Evolutionary conservation across 64 coral and sea anemone species (phyloP).

Genomic region (Montipora cactus): DNA sequence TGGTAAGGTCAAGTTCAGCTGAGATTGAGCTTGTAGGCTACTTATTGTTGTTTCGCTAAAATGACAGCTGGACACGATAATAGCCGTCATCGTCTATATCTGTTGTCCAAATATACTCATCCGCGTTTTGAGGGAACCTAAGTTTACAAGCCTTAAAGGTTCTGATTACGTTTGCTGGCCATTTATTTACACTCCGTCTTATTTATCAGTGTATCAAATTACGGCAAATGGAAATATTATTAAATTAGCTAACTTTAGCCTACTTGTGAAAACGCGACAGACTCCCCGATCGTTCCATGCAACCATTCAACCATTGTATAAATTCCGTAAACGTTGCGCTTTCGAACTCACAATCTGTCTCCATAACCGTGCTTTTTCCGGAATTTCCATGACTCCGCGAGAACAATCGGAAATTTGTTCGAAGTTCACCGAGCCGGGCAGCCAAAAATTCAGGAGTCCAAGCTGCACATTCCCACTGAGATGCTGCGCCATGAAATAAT

Average conservation of each 20-base stretch:
- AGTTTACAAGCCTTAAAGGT: too few relatives aligned
- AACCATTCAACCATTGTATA: constrained; percentile 76
- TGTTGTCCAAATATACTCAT: too few relatives aligned
- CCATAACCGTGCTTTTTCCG: constrained; percentile 70
- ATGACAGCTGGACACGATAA: too few relatives aligned
- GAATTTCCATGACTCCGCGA: constrained; percentile 31
- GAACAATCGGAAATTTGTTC: constrained; percentile 89
- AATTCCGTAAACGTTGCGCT: constrained; percentile 85
- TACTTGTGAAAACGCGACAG: constrained; percentile 76
- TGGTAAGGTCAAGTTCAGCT: constrained; percentile 18
- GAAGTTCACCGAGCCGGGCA: constrained; percentile 63
- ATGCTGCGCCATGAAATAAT: constrained; percentile 70
- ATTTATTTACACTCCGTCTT: too few relatives aligned
- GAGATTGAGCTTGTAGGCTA: background rate
- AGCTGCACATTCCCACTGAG: constrained; percentile 68
- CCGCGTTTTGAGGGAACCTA: too few relatives aligned
- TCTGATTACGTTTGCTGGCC: too few relatives aligned
- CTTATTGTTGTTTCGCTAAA: too few relatives aligned
- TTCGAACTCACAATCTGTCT: constrained; percentile 86
- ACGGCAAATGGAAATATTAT: too few relatives aligned
- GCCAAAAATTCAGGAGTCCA: constrained; percentile 89
- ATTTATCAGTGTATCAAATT: too few relatives aligned
- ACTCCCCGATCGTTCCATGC: constrained; percentile 24
- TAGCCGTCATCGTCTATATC: too few relatives aligned
- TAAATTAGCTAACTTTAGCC: background rate